Conservation (phyloP, 1,140 invertebrate species). For the Limonius californicus region DNA sequence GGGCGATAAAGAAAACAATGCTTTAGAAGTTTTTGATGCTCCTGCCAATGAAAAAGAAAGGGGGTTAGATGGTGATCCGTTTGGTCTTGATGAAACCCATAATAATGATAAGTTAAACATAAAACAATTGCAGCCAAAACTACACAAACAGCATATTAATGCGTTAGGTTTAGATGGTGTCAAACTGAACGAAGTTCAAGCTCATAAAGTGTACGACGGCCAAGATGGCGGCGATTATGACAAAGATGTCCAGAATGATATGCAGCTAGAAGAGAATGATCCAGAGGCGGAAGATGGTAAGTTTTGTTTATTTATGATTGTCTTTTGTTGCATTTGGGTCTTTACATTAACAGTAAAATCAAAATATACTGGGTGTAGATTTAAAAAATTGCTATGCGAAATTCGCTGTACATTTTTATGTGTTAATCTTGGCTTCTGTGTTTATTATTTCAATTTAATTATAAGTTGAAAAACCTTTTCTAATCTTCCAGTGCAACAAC, state of each 20-base stretch:
- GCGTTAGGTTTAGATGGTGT: slow-evolving; percentile 16
- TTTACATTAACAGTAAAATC: background rate
- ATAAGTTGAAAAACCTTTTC: background rate
- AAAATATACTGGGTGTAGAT: background rate
- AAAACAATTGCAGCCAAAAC: slow-evolving; percentile 17
- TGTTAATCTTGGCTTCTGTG: no score
- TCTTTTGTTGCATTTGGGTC: slow-evolving; percentile 13
- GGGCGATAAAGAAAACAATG: slow-evolving; percentile 35
- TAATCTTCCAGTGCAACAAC: no score
- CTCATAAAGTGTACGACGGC: slow-evolving; percentile 17
- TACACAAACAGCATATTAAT: slow-evolving; percentile 25
- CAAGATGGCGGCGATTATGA: slow-evolving; percentile 28
- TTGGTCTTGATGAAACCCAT: slow-evolving; percentile 23
- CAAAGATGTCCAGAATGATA: slow-evolving; percentile 26
- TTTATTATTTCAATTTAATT: background rate
- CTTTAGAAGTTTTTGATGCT: slow-evolving; percentile 38
- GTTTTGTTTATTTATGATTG: slow-evolving; percentile 16
- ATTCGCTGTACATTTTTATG: no score
- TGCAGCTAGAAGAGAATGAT: slow-evolving; percentile 31
- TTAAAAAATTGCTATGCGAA: no score
- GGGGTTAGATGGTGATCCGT: slow-evolving; percentile 4
- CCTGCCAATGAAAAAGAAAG: slow-evolving; percentile 16
- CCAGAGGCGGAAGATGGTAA: slow-evolving; percentile 28
- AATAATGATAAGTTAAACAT: slow-evolving; percentile 13
- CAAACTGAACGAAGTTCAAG: slow-evolving; percentile 7